Evolutionary conservation across 2,888 invertebrate species (phyloP).

Genomic region (Drosophila mercatorum): DNA sequence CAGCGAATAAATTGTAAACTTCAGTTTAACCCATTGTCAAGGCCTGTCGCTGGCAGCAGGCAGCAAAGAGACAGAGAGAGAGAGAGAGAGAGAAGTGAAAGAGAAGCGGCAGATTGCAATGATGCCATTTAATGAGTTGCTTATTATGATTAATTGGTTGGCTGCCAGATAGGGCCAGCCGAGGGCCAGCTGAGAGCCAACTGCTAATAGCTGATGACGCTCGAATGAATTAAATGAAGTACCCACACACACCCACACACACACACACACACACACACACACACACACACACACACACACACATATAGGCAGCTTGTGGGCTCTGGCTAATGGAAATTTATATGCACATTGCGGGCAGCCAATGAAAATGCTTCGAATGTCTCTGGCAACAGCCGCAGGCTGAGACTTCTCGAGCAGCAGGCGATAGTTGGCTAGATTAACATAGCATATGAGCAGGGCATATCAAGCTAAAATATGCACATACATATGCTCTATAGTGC

Average conservation of each 20-base stretch:
- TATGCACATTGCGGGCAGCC: constrained; percentile 1
- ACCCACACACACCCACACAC: constrained; percentile 2
- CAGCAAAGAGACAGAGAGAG: background rate
- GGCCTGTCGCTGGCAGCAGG: constrained; percentile 7
- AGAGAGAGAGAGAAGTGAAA: background rate
- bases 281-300: background rate
- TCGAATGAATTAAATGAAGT: constrained; percentile 35
- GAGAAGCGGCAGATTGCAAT: constrained; percentile 46
- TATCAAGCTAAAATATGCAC: too few species aligned
- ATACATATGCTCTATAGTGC: too few species aligned
- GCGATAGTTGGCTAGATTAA: background rate
- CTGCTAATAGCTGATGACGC: constrained; percentile 18
- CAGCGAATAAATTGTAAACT: constrained; percentile 50
- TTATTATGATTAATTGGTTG: constrained; percentile 62
- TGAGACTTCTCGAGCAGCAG: background rate
- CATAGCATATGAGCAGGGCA: too few species aligned
- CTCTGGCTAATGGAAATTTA: constrained; percentile 5
- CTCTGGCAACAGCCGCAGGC: background rate
- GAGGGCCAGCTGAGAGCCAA: background rate
- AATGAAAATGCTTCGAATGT: background rate
- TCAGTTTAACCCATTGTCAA: constrained; percentile 27
- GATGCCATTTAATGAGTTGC: constrained; percentile 58
- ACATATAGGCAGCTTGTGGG: background rate
- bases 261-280: background rate
- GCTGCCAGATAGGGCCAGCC: constrained; percentile 10